These are phyloP conservation scores for Acinonyx jubatus DNA, from an alignment of 2,113 vertebrate genomes.

Conservation along the genomic window DNA sequence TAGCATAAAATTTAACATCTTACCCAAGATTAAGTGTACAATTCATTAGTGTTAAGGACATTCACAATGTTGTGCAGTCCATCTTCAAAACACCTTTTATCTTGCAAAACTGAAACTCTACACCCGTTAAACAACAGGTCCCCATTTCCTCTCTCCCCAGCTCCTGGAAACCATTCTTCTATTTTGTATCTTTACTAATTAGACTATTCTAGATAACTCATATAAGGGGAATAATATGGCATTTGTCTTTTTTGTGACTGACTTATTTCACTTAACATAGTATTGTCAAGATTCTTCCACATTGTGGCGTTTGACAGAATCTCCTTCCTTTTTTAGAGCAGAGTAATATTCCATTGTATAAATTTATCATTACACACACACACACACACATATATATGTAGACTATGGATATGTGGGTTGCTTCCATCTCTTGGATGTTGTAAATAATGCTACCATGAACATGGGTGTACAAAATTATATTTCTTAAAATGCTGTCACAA, in stretches of 20 bases:
- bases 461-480: neutral
- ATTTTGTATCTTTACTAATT: neutral
- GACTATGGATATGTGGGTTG: neutral
- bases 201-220: neutral
- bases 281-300: neutral
- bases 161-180: neutral
- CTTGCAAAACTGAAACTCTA: conserved; percentile 17
- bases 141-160: neutral
- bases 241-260: neutral
- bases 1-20: neutral
- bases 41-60: neutral
- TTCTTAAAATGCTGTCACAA: neutral
- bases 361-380: no score
- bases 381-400: no score
- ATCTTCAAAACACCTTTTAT: neutral
- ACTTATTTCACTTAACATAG: neutral
- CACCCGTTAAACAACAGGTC: neutral
- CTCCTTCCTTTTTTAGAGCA: neutral
- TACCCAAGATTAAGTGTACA: neutral
- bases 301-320: neutral
- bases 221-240: neutral
- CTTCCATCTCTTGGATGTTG: neutral
- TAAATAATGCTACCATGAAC: neutral
- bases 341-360: neutral
- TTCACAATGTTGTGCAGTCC: neutral